Base-by-base conservation (phyloP, 2,113 vertebrate genomes). In the Caranx ignobilis region DNA sequence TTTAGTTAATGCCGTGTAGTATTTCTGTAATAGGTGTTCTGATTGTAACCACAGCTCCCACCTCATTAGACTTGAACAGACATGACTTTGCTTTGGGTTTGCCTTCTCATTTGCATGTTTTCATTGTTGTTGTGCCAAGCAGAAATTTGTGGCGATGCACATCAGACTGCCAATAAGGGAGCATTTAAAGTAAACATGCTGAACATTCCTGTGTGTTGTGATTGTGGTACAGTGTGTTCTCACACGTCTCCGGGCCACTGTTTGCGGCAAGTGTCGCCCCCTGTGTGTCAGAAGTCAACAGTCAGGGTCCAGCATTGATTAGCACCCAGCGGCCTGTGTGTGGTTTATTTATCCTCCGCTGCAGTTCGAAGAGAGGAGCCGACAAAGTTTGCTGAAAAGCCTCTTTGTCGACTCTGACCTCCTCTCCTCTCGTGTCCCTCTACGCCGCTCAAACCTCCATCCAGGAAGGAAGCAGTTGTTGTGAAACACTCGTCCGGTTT, bases 271-370 rank as follows among this genome's bases (percentile, higher is more conserved):
- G 3, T 34, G 6, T 76, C 48, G 3, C 54, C 48, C 55, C 59
- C 59, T 32, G 62, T 1, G 11, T 39, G 35, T 83, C 52, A 81
- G 70, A 60, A 68, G 71, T 66, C 54, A 5, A 19, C 64, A 31
- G 60, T 63, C 45, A 50, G 50, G 64, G 37, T 71, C 68, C 75
- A 82, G 77, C 85, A 91, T 82, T 88, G 90, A 91, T 91, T 11
- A 61, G 62, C 76, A 77, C 75, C 86, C 75, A 67, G 72, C 4
- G 5, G 75, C 50, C 71, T 76, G 68, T 50, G 43, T 31, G 60
- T 54, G 5, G 88, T 95, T 95, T 95, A 92, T 95, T 96, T 94
- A 91, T 89, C 88, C 91, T 95, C 84, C 91, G 84, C 1, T 87
- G 89, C 90, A 85, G 89, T 90, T 70, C 72, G 43, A 74, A 66